phyloP scores from a whole-genome alignment of 2,888 invertebrate genomes.

The Drosophila cognata region DNA sequence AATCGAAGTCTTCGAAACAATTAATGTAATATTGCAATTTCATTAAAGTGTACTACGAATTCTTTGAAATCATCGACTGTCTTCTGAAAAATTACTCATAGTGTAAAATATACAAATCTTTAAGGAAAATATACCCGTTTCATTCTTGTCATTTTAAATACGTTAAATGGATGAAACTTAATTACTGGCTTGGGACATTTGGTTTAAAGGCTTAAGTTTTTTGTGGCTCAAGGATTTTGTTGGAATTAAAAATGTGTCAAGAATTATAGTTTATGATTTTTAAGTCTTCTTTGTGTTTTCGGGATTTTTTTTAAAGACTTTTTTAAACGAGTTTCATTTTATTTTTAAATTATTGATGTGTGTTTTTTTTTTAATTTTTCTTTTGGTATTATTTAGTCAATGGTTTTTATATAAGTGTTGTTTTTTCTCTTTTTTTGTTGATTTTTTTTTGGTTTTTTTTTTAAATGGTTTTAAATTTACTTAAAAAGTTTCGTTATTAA shows the following conservation, averaged over 20 bases:
- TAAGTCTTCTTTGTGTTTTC: constrained; percentile 50
- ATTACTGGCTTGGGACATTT: constrained; percentile 44
- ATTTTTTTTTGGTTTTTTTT: constrained; percentile 66
- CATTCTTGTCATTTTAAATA: constrained; percentile 36
- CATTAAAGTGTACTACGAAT: constrained; percentile 40
- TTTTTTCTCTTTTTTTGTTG: constrained; percentile 68
- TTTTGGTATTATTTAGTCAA: constrained; percentile 70
- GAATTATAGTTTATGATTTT: constrained; percentile 55
- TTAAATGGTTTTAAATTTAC: constrained; percentile 78
- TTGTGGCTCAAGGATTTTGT: constrained; percentile 36
- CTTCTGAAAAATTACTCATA: constrained; percentile 43
- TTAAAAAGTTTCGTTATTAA: constrained; percentile 86
- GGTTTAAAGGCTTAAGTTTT: constrained; percentile 30
- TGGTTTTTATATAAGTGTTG: constrained; percentile 66
- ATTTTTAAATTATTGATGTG: constrained; percentile 67
- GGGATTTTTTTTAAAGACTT: constrained; percentile 54
- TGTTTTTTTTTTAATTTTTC: constrained; percentile 44
- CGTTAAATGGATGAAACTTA: constrained; percentile 71
- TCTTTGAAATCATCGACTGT: constrained; percentile 35
- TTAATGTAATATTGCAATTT: constrained; percentile 52
- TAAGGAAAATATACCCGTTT: constrained; percentile 76
- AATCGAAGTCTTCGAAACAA: constrained; percentile 58
- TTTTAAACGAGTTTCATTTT: constrained; percentile 60
- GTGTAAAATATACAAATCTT: constrained; percentile 69
- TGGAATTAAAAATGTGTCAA: constrained; percentile 67